phyloP scores from a whole-genome alignment of 23 tunicate species.

The Clavelina lepadiformis region DNA sequence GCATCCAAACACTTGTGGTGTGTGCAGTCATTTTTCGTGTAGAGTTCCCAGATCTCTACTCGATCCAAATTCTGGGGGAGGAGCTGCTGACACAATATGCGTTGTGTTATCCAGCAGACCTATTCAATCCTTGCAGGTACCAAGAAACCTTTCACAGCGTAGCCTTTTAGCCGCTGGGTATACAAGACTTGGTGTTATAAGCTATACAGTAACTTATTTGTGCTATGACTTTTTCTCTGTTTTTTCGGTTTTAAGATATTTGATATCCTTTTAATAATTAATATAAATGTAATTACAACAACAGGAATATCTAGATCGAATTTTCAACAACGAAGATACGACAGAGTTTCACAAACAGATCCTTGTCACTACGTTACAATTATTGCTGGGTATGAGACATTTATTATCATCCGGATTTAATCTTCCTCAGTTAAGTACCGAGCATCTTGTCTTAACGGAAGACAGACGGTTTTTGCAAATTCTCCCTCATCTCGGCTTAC shows the following conservation, averaged over 20 bases:
- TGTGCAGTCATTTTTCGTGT: conserved; percentile 89
- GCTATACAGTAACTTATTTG: background rate
- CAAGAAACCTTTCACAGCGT: background rate
- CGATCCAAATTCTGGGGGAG: conserved; percentile 60
- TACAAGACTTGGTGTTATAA: background rate
- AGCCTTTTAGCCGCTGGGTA: background rate
- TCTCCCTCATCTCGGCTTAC: conserved; percentile 59
- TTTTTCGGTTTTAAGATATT: background rate
- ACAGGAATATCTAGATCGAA: conserved; percentile 44
- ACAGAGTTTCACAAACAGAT: conserved; percentile 67
- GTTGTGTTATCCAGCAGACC: conserved; percentile 74
- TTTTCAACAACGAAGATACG: conserved; percentile 33
- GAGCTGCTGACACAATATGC: conserved; percentile 79
- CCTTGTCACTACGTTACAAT: conserved; percentile 66
- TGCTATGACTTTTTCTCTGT: background rate
- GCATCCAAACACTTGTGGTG: conserved; percentile 86
- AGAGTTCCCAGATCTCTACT: conserved; percentile 77
- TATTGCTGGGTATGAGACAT: conserved; percentile 71
- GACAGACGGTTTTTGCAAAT: conserved; percentile 63
- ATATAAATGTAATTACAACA: conserved; percentile 4
- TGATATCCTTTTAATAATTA: background rate
- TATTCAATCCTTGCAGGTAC: conserved; percentile 41
- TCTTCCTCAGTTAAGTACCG: conserved; percentile 40
- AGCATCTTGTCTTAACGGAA: conserved; percentile 72
- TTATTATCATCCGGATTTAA: conserved; percentile 55